phyloP scores from a whole-genome alignment of 1,140 invertebrate species.

The Diorhabda elongata region DNA sequence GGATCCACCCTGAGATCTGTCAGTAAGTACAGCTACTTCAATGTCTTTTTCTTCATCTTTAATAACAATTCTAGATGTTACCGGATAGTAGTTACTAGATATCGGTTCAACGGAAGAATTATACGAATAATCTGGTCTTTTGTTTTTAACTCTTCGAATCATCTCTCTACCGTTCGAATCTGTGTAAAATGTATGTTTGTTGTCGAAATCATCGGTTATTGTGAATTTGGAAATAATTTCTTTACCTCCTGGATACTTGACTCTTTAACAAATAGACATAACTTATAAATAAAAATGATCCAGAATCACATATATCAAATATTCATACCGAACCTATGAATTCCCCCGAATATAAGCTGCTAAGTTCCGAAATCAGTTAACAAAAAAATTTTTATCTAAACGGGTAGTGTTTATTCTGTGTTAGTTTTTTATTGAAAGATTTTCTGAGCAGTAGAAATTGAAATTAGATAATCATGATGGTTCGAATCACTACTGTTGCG shows the following conservation, averaged over 20 bases:
- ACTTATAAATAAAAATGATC: too few relatives aligned
- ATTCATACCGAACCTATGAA: too few relatives aligned
- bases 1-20: slow-evolving; percentile 80
- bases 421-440: too few relatives aligned
- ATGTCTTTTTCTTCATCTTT: slow-evolving; percentile 44
- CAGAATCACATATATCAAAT: too few relatives aligned
- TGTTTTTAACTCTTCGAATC: slow-evolving; percentile 60
- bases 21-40: slow-evolving; percentile 59
- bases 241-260: slow-evolving; percentile 52
- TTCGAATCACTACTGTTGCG: too few relatives aligned
- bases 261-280: slow-evolving; percentile 5
- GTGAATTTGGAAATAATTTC: slow-evolving; percentile 54
- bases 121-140: slow-evolving; percentile 68
- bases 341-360: too few relatives aligned
- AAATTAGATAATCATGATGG: too few relatives aligned
- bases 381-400: too few relatives aligned
- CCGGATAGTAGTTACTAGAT: slow-evolving; percentile 87
- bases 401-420: too few relatives aligned
- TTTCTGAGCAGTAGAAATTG: too few relatives aligned
- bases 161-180: slow-evolving; percentile 69
- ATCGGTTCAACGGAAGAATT: slow-evolving; percentile 67
- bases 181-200: slow-evolving; percentile 59
- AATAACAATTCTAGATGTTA: slow-evolving; percentile 70
- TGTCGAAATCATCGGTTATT: slow-evolving; percentile 48
- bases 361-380: too few relatives aligned